phyloP scores from a whole-genome alignment of 2,113 vertebrate species.

The Corythornis cristatus region DNA sequence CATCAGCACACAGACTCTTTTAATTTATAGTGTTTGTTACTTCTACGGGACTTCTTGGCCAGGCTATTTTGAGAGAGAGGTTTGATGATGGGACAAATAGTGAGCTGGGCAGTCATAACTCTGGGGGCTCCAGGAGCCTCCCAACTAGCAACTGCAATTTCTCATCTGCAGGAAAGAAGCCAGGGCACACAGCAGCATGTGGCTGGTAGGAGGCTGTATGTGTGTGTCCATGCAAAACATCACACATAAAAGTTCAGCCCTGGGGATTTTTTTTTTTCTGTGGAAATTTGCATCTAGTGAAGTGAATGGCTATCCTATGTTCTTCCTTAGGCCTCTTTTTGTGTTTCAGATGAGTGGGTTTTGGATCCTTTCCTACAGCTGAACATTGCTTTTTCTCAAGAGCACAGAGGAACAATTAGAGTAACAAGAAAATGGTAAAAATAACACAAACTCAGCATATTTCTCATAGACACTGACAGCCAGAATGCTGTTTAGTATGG shows the following conservation, averaged over 20 bases:
- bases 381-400: not conserved
- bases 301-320: not conserved
- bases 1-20: not conserved
- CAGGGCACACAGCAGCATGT: not conserved
- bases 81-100: not conserved
- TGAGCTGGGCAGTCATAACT: fast-evolving
- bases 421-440: conserved; percentile 24
- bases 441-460: conserved; percentile 25
- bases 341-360: not conserved
- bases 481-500: not conserved
- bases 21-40: not conserved
- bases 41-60: not conserved
- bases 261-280: not conserved
- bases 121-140: not conserved
- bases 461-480: not conserved
- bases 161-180: not conserved
- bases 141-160: not conserved
- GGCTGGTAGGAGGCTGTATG: fast-evolving
- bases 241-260: not conserved
- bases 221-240: not conserved
- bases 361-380: not conserved
- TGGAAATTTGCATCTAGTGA: not conserved
- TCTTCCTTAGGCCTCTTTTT: not conserved
- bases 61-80: not conserved
- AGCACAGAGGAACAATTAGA: conserved; percentile 34